Conservation (phyloP, 1,140 invertebrate species). For the Cryptotermes secundus region DNA sequence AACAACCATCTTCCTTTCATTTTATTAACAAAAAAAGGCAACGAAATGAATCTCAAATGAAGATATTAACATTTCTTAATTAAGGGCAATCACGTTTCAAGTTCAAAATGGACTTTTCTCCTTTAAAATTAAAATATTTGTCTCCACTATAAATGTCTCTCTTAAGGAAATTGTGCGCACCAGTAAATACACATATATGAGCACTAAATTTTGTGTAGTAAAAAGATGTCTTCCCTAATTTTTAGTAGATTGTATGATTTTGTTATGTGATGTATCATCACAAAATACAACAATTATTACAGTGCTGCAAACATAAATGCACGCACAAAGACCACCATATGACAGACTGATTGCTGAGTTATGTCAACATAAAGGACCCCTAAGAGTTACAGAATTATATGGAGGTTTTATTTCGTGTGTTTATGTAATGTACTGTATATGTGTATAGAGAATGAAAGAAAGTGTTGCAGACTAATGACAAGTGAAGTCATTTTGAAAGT, state of each 20-base stretch:
- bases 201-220: background rate
- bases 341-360: background rate
- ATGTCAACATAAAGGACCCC: too few species aligned
- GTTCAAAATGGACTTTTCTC: background rate
- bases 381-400: too few species aligned
- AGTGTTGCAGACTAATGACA: background rate
- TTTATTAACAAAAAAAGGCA: too few species aligned
- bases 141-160: background rate
- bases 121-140: background rate
- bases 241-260: background rate
- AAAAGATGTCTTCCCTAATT: background rate
- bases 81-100: background rate
- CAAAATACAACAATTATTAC: background rate
- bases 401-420: too few species aligned
- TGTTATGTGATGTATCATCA: background rate
- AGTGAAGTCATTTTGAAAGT: background rate
- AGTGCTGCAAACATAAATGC: too few species aligned
- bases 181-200: background rate
- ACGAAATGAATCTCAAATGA: conserved; percentile 7
- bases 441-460: too few species aligned
- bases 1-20: background rate
- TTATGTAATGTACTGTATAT: too few species aligned
- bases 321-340: background rate
- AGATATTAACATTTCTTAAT: background rate
- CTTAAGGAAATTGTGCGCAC: background rate